Base-by-base conservation (phyloP, 2,797 vertebrate genomes). In the Monodelphis domestica region DNA sequence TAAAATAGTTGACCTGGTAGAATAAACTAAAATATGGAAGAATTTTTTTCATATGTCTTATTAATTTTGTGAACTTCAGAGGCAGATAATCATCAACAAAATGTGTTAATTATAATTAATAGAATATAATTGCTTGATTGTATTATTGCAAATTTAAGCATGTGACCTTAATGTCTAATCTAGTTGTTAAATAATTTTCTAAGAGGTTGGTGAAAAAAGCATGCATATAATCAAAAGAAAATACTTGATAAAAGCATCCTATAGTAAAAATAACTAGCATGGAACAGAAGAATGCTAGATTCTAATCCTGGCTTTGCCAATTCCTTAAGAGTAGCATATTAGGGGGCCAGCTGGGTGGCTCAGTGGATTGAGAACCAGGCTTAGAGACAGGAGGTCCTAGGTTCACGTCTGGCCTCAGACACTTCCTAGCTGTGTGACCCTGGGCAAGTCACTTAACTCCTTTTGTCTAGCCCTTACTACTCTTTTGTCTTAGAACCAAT, bases 141-240 rank as follows among this genome's bases (percentile, higher is more conserved):
- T n/a, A 26, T 56, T 59, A 24, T 78, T 90, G 17, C 10, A 84
- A 57, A 56, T 56, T 6, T 38, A 78, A 54, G 21, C 10, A 3
- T 50, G 1, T 70, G 50, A 87, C 78, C 54, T 78, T 94, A 28
- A 50, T 59, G n/a, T 87, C 33, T 91, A n/a, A 28, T 91, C 30
- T 17, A 78, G 6, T 93, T 92, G 26, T 54, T 70, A 89, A 89
- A 89, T 89, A 54, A 87, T 45, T 52, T 53, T 56, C 87, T 88
- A n/a, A 57, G 12, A 5, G 29, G 54, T 1, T 52, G 12, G 51
- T 28, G n/a, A 51, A 52, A n/a, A 6, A 14, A 6, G 3, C 28
- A 53, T 12, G 54, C 33, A 50, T 51, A 4, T 14, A 70, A 12
- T 56, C 12, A 53, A 53, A 90, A 30, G 55, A 78, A 38, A 17